These are phyloP conservation scores for Aspiorhynchus laticeps DNA, from an alignment of 2,113 vertebrate species.

Conservation along the genomic window DNA sequence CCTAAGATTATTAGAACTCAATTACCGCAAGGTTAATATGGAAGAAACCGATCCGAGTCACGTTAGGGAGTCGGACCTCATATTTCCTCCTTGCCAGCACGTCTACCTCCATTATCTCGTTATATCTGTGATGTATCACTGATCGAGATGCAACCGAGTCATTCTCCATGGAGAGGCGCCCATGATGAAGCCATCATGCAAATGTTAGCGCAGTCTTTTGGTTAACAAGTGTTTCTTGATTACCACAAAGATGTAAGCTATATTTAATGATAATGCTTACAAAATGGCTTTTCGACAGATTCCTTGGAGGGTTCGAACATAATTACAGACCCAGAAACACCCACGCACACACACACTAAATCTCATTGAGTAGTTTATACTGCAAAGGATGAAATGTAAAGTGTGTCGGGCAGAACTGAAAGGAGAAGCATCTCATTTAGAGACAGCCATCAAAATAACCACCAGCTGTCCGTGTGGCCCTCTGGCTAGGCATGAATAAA, in stretches of 20 bases:
- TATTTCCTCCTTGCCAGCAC: conserved; percentile 38
- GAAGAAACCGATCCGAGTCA: conserved; percentile 33
- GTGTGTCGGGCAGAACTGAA: conserved; percentile 16
- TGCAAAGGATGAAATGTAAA: conserved; percentile 10
- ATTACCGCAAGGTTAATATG: conserved; percentile 47
- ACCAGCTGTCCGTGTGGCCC: conserved; percentile 53
- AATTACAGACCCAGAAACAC: conserved; percentile 34
- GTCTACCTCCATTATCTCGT: conserved; percentile 50
- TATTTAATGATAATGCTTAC: conserved; percentile 49
- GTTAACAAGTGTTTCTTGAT: conserved; percentile 51
- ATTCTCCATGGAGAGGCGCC: conserved; percentile 32
- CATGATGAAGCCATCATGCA: conserved; percentile 53
- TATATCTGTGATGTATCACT: conserved; percentile 44
- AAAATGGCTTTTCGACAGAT: conserved; percentile 42
- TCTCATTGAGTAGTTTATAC: conserved; percentile 33
- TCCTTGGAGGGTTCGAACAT: conserved; percentile 43
- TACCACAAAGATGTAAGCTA: conserved; percentile 40
- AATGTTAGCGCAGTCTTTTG: conserved; percentile 52
- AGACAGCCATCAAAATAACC: conserved; percentile 43
- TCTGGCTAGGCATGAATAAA: conserved; percentile 49
- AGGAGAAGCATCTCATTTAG: conserved; percentile 28
- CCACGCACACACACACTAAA: not conserved
- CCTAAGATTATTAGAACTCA: conserved; percentile 48
- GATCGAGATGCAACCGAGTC: conserved; percentile 34
- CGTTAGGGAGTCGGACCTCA: conserved; percentile 44